These are phyloP conservation scores for Musca domestica DNA, from an alignment of 1,140 invertebrate species.

Conservation along the genomic window DNA sequence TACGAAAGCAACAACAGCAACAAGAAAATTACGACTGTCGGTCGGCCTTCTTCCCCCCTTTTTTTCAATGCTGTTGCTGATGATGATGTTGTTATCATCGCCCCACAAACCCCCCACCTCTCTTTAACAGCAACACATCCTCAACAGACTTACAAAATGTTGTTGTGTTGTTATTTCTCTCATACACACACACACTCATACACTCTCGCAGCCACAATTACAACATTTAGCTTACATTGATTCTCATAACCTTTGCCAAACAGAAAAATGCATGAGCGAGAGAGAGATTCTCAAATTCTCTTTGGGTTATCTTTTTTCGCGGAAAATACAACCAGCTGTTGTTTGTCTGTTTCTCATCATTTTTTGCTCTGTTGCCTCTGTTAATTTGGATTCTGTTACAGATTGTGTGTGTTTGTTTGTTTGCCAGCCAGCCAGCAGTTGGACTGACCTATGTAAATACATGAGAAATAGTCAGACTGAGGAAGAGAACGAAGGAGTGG, in stretches of 20 bases:
- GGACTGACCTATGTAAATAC: too few species aligned
- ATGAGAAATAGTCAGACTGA: too few species aligned
- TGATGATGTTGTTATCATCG: neutral
- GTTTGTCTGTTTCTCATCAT: too few species aligned
- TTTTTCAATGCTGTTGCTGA: too few species aligned
- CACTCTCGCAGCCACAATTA: neutral
- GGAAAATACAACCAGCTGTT: too few species aligned
- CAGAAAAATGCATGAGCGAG: constrained; percentile 6
- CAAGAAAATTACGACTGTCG: too few species aligned
- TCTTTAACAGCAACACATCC: constrained; percentile 4
- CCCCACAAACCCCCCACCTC: neutral
- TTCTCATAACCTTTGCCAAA: constrained; percentile 15
- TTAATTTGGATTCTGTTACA: too few species aligned
- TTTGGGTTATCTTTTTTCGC: neutral
- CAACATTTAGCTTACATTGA: neutral
- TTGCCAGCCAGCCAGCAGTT: too few species aligned
- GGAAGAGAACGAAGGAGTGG: too few species aligned
- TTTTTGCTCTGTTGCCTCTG: too few species aligned
- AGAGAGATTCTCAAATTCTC: neutral
- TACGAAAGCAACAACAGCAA: neutral
- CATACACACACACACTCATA: neutral
- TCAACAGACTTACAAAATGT: neutral
- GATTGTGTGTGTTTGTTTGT: too few species aligned
- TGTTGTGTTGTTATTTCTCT: neutral
- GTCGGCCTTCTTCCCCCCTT: too few species aligned